Base-by-base conservation (phyloP, 2,797 vertebrate genomes). In the Adelosebastes latens region DNA sequence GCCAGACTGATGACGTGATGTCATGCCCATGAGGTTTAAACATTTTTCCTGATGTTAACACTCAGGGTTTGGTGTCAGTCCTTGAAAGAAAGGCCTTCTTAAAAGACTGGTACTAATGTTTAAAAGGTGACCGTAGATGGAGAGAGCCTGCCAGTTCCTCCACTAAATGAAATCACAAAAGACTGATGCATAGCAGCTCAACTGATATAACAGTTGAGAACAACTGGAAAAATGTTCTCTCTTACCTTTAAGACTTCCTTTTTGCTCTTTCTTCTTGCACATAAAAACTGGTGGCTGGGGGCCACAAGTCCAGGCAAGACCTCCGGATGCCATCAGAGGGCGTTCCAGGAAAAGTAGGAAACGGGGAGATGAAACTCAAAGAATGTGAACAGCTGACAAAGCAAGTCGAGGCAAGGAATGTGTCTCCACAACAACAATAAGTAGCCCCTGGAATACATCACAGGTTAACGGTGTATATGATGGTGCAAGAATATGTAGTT, bases 251-350 rank as follows among this genome's bases (percentile, higher is more conserved):
- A 20, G 25, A 53, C 49, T 42, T 78, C 25, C 67, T 60, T 46
- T 46, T 63, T 81, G 18, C 14, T 42, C 62, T 82, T 83, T 86
- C 72, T 77, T 42, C 56, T 59, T 62, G 1, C 31, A 70, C 29
- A 72, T 60, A 66, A 65, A 16, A 72, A 52, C 27, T 4, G 14
- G 4, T 62, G 52, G 22, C 77, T 82, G 60, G 34, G 72, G 67
- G 34, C 64, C 63, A 20, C 66, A 82, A 77, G 78, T 79, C 60
- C 25, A 36, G 32, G 25, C 69, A 31, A 32, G 53, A 59, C 60
- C 36, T 25, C 8, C 42, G 24, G 29, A 76, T 31, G 18, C 20
- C 6, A 6, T 34, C 29, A 62, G 18, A 25, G 25, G 25, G 53
- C 14, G 14, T 86, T 75, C 29, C 13, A 52, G n/a, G 22, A 56